Percentiles rank a stretch among this genome's conserved stretches.
Conservation (phyloP, 1,140 invertebrate genomes). For the Drosophila pseudoobscura region DNA sequence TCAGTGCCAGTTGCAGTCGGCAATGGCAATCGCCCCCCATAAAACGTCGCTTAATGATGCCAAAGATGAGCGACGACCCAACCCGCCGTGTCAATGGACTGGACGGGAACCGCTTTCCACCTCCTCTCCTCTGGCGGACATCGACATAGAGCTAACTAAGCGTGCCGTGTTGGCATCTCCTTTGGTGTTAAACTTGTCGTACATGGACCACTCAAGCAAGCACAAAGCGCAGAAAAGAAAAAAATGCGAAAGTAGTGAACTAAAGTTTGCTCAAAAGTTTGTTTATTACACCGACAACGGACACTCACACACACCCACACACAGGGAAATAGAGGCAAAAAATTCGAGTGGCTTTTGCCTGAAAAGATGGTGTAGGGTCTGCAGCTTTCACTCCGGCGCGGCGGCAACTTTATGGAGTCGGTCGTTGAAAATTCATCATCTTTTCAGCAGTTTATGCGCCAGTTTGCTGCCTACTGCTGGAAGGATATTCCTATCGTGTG, state of each 20-base stretch:
- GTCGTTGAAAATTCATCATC: slow-evolving; percentile 76
- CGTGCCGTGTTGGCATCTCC: slow-evolving; percentile 73
- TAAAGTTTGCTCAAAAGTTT: slow-evolving; percentile 80
- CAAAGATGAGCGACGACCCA: slow-evolving; percentile 69
- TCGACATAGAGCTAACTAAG: slow-evolving; percentile 82
- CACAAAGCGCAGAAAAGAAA: slow-evolving; percentile 20
- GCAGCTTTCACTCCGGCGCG: slow-evolving; percentile 11
- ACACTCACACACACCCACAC: slow-evolving; percentile 23
- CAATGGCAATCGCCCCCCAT: slow-evolving; percentile 17
- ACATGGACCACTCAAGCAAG: slow-evolving; percentile 44
- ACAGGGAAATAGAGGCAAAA: slow-evolving; percentile 6
- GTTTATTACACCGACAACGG: slow-evolving; percentile 78
- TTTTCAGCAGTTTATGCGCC: slow-evolving; percentile 76
- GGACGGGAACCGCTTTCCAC: slow-evolving; percentile 23
- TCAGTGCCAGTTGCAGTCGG: slow-evolving; percentile 20
- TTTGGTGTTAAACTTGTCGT: slow-evolving; percentile 74
- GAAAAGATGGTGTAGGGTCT: background rate
- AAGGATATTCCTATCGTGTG: background rate
- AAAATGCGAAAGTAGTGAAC: slow-evolving; percentile 57
- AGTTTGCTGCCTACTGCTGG: slow-evolving; percentile 59
- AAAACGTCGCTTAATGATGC: slow-evolving; percentile 78
- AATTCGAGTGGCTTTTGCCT: slow-evolving; percentile 52
- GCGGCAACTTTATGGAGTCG: slow-evolving; percentile 52
- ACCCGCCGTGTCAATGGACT: slow-evolving; percentile 61
- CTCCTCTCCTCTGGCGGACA: slow-evolving; percentile 42